Evolutionary conservation across 1,140 invertebrate genomes (phyloP), one percentile per base, ranked within the genome.

Genomic region (Megalopta genalis): DNA sequence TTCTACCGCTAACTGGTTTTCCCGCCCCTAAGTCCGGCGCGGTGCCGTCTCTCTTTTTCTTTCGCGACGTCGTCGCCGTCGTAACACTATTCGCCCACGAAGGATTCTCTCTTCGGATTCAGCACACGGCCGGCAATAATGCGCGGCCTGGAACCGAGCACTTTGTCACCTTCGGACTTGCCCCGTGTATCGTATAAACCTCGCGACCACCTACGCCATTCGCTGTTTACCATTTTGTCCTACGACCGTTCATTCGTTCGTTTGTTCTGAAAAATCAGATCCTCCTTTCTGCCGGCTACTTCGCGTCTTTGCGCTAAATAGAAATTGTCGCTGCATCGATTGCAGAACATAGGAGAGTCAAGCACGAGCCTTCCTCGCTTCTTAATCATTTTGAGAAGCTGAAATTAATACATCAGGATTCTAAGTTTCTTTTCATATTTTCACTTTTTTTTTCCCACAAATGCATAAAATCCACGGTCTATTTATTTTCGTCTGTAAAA

Each of bases 121-220:
- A 70, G 27, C 27, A 12, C 75, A 77, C 57, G 42, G n/a, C 66
- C 8, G 21, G 37, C 66, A 70, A 77, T 77, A 70, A 77, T 37
- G 66, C 65, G 37, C 37, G 16, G 9, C 54, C 27, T 27, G 23
- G 73, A 42, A 67, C 73, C 57, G 54, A 77, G 67, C 70, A 57
- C 39, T 60, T 77, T 37, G 75, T 77, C 75, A 70, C 59, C 67
- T 60, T 60, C 27, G 75, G 27, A 63, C 57, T 39, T 37, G 37
- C 54, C 2, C 65, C 66, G 63, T 37, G 67, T 69, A 76, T 77
- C 75, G 57, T 39, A 46, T 21, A 52, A 77, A 70, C 57, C 57
- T 16, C 21, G n/a, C 5, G n/a, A 18, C 64, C 12, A 42, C 64
- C 39, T 63, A 63, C 32, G 52, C 54, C 57, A 46, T 63, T 63